Conservation (phyloP, 2,888 invertebrate species). For the Barypeithes pellucidus region DNA sequence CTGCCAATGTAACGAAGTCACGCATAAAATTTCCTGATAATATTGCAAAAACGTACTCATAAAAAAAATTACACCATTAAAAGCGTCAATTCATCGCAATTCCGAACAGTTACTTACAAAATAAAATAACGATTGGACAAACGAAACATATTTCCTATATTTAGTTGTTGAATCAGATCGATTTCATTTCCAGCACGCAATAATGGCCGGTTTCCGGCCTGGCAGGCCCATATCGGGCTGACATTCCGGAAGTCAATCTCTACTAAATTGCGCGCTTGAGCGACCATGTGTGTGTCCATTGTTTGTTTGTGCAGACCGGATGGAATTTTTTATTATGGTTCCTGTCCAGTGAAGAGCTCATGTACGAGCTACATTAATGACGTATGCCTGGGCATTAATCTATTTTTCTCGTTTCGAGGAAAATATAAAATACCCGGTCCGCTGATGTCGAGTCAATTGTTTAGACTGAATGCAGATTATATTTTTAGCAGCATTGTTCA, state of each 20-base stretch:
- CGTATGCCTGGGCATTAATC: slow-evolving; percentile 47
- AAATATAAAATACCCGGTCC: slow-evolving; percentile 13
- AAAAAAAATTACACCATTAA: neutral
- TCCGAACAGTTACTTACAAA: slow-evolving; percentile 17
- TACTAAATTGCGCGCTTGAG: slow-evolving; percentile 54
- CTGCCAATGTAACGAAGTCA: too few relatives aligned
- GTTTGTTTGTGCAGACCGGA: slow-evolving; percentile 53
- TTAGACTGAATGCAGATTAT: slow-evolving; percentile 3
- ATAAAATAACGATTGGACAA: slow-evolving; percentile 1
- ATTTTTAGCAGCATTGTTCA: neutral
- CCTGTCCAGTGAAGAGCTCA: slow-evolving; percentile 55
- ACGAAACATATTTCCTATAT: slow-evolving; percentile 30
- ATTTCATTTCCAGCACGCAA: slow-evolving; percentile 48
- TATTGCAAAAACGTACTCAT: neutral
- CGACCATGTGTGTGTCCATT: slow-evolving; percentile 55
- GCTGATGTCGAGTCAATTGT: slow-evolving; percentile 17
- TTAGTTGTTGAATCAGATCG: slow-evolving; percentile 41
- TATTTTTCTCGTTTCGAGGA: slow-evolving; percentile 45
- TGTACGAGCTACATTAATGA: slow-evolving; percentile 45
- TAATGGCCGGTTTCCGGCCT: slow-evolving; percentile 54
- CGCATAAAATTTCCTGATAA: neutral
- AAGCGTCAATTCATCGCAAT: neutral
- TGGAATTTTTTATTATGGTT: slow-evolving; percentile 56
- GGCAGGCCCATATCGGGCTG: slow-evolving; percentile 53
- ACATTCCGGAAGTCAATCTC: slow-evolving; percentile 55